These are phyloP conservation scores for Cavia porcellus DNA, from an alignment of 2,113 vertebrate genomes.

Conservation along the genomic window DNA sequence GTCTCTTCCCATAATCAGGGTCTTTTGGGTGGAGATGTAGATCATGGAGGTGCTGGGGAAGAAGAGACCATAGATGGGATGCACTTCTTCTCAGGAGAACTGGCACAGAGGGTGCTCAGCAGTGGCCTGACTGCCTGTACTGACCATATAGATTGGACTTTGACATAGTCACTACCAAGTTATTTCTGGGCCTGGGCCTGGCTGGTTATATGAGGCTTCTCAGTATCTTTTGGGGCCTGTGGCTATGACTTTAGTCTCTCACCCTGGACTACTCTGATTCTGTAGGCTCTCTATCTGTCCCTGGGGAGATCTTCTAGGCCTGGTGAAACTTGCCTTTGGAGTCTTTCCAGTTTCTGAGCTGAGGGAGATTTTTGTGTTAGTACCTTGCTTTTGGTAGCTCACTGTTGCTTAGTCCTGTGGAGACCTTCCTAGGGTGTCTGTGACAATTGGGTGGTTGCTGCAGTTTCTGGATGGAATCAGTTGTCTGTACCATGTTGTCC, in stretches of 20 bases:
- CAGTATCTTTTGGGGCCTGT: neutral
- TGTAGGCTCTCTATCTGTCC: no score
- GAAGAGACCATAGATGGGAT: neutral
- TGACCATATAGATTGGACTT: neutral
- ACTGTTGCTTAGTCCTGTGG: neutral
- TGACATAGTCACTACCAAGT: neutral
- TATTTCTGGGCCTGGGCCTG: neutral
- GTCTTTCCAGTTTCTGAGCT: neutral
- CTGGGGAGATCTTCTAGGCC: neutral
- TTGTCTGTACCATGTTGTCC: neutral
- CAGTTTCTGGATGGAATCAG: neutral
- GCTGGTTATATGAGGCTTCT: neutral
- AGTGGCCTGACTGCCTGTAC: neutral
- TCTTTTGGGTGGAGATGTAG: neutral
- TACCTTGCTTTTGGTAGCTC: neutral
- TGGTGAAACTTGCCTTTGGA: neutral
- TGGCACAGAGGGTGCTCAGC: neutral
- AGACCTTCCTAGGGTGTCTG: neutral
- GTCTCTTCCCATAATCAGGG: neutral
- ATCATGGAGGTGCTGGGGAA: neutral
- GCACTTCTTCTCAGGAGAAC: neutral
- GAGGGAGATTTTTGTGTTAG: neutral
- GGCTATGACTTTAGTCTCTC: neutral
- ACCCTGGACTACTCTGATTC: neutral
- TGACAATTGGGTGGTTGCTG: neutral